These are phyloP conservation scores for Lutraria lutraria DNA, from an alignment of 2,888 invertebrate genomes.

Conservation along the genomic window DNA sequence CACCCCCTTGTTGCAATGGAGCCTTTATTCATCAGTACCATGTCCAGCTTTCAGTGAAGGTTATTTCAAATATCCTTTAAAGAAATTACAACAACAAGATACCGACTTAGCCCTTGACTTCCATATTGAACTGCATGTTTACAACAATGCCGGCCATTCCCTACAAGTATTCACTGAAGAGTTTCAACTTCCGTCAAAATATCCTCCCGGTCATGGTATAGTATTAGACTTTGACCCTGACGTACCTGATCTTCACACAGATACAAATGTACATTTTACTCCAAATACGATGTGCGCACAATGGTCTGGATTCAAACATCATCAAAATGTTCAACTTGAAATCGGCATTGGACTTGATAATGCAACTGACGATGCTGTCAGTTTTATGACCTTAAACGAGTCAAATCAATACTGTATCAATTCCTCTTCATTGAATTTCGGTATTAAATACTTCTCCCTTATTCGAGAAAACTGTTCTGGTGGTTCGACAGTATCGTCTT, in stretches of 20 bases:
- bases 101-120: conserved; percentile 38
- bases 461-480: conserved; percentile 38
- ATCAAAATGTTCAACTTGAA: conserved; percentile 41
- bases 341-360: conserved; percentile 38
- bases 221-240: conserved; percentile 59
- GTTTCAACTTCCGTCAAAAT: conserved; percentile 59
- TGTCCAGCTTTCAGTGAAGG: conserved; percentile 28
- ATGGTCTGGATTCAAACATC: conserved; percentile 59
- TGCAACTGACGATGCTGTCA: conserved; percentile 20
- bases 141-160: conserved; percentile 69
- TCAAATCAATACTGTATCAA: conserved; percentile 11
- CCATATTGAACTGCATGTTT: conserved; percentile 57
- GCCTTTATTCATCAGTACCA: not conserved
- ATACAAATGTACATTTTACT: conserved; percentile 52
- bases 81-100: conserved; percentile 52
- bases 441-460: conserved; percentile 14
- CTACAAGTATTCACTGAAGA: conserved; percentile 44
- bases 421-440: not conserved
- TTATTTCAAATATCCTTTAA: conserved; percentile 56
- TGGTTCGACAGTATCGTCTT: conserved; percentile 37
- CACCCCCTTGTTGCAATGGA: conserved; percentile 52
- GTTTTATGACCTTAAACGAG: conserved; percentile 18
- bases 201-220: conserved; percentile 59
- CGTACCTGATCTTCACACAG: not conserved
- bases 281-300: conserved; percentile 45